Base-by-base conservation (phyloP, 2,113 vertebrate species). In the Tiliqua scincoides region DNA sequence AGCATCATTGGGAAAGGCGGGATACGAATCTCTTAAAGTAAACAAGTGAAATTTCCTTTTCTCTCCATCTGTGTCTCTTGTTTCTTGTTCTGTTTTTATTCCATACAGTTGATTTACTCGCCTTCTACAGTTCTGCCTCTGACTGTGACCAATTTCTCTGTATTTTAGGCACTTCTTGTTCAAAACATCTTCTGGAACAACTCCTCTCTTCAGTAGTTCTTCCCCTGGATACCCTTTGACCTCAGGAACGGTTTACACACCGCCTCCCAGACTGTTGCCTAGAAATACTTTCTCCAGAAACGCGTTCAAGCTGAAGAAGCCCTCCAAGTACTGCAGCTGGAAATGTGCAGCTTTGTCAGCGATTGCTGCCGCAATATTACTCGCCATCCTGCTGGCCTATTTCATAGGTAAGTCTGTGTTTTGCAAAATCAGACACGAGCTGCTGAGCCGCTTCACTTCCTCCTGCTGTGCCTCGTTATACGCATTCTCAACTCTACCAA, bases 311-410 rank as follows among this genome's bases (percentile, higher is more conserved):
- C 97, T 99, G 93, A 99, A 99, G 97, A 99, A 99, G 63, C 98
- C 99, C 76, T 99, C 98, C 93, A 99, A 99, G 91, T 99, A 99
- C 96, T 99, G 99, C 95, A 99, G 98, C 97, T 99, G 99, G 99
- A 99, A 99, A 95, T 99, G 99, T 65, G 98, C 99, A 1, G 99
- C 99, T 23, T 96, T 99, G 86, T 98, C 98, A 0, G 98, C 98
- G 91, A 99, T 99, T 32, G 96, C 98, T 30, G 98, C 98, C 6
- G 98, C 99, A 68, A 95, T 98, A 72, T 97, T 99, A 89, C 95
- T 99, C 95, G 98, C 99, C 88, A 97, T 99, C 67, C 94, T 99
- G 79, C 96, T 99, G 89, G 99, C 98, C 0, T 99, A 99, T 96
- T 99, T 99, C 96, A 98, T 99, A 79, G 98, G 99, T 99, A 96